phyloP scores from a whole-genome alignment of 2,888 invertebrate species.

The Gortyna flavago region DNA sequence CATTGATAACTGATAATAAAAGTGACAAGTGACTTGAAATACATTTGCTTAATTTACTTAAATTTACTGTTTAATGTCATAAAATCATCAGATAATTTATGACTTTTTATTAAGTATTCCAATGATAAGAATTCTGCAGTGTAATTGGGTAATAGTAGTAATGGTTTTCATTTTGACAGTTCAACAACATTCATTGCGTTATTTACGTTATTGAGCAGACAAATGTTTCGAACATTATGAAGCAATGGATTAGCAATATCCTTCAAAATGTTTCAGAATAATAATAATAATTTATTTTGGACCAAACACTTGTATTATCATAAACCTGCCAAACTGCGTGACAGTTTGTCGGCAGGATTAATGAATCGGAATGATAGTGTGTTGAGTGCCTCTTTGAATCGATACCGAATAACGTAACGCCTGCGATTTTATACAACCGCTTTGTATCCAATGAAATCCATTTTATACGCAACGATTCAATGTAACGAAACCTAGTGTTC shows the following conservation, averaged over 20 bases:
- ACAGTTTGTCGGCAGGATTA: too few species aligned
- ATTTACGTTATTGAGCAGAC: too few species aligned
- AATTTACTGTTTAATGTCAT: background rate
- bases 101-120: background rate
- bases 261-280: background rate
- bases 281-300: too few species aligned
- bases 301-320: too few species aligned
- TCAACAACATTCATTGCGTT: too few species aligned
- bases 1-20: background rate
- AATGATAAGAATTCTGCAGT: too few species aligned
- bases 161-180: background rate
- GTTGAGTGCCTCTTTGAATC: background rate
- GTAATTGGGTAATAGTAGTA: background rate
- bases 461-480: background rate
- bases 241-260: background rate
- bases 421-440: background rate
- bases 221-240: background rate
- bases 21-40: background rate
- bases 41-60: background rate
- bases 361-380: too few species aligned
- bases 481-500: conserved; percentile 16
- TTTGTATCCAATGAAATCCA: background rate
- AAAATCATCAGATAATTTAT: conserved; percentile 16
- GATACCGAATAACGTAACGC: background rate
- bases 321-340: too few species aligned